Evolutionary conservation across 2,113 vertebrate species (phyloP).

Genomic region (Carassius carassius): DNA sequence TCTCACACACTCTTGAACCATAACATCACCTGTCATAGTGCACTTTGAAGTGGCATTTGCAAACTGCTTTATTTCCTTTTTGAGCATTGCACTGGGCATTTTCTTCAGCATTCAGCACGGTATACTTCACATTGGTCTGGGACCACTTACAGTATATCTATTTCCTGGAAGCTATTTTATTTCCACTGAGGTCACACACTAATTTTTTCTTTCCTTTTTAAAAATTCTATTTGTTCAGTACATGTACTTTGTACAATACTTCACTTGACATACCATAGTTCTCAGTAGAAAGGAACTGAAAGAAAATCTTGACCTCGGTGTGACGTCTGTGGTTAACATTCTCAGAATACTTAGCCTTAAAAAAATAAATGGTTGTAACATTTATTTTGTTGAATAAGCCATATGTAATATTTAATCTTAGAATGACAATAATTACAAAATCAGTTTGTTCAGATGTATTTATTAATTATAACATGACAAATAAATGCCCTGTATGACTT

Average conservation of each 20-base stretch:
- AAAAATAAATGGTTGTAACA: background rate
- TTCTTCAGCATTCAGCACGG: background rate
- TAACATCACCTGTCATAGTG: background rate
- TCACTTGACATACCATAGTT: background rate
- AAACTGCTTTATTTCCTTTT: constrained; percentile 15
- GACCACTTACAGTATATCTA: background rate
- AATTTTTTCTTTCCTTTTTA: background rate
- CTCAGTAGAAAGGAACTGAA: constrained; percentile 1
- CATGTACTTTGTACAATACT: background rate
- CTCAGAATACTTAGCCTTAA: background rate
- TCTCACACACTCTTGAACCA: background rate
- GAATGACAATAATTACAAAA: background rate
- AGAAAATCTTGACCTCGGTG: background rate
- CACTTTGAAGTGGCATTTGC: constrained; percentile 20
- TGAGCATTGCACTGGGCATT: background rate
- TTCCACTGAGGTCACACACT: background rate
- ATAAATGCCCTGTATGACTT: background rate
- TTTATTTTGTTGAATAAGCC: background rate
- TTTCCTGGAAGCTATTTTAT: background rate
- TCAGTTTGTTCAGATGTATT: background rate
- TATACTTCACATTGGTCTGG: background rate
- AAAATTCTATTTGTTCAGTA: background rate
- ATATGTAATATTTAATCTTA: background rate
- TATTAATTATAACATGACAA: background rate
- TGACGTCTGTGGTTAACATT: background rate